Base-by-base conservation (phyloP, 2,888 invertebrate species). In the Lysandra bellargus region DNA sequence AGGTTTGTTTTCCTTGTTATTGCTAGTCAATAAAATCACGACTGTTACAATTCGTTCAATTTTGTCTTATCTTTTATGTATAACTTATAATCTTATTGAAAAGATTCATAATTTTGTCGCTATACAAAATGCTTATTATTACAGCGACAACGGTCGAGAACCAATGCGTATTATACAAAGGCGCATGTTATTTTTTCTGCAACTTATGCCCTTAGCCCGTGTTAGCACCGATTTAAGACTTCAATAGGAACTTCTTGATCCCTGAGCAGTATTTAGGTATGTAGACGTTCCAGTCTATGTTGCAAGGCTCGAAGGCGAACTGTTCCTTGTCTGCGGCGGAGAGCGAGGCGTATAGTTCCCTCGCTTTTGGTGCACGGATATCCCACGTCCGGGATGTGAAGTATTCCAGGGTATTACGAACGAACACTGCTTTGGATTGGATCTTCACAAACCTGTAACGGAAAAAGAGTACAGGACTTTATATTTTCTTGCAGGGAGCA, bases 361-460 rank as follows among this genome's bases (percentile, higher is more conserved):
- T 81, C n/a, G 81, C 78, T 78, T 81, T 79, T 61, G 78, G 57
- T 9, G 83, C 80, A 6, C 57, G 64, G 49, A 85, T 84, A 6
- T 79, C 17, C 84, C 84, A 85, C 1, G 80, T 80, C n/a, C 81
- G 80, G 5, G 81, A 81, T 7, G 82, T 81, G 73, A 85, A 85
- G 61, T 81, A 84, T 14, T 83, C 82, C 23, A 84, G 77, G 7
- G 80, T 81, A 9, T 82, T 79, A 4, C 83, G 81, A 0, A 83
- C 80, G 4, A 80, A 76, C 2, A 76, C 40, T 5, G 85, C 79
- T 78, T 80, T 85, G 2, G 78, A 81, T 57, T 86, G 86, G n/a
- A 85, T 81, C 81, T 87, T 86, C 53, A 85, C 82, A 81, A 85
- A 86, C 78, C 89, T 89, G 84, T 57, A 81, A 85, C 80, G 23